phyloP scores from a whole-genome alignment of 1,140 invertebrate genomes.

The Mya arenaria region DNA sequence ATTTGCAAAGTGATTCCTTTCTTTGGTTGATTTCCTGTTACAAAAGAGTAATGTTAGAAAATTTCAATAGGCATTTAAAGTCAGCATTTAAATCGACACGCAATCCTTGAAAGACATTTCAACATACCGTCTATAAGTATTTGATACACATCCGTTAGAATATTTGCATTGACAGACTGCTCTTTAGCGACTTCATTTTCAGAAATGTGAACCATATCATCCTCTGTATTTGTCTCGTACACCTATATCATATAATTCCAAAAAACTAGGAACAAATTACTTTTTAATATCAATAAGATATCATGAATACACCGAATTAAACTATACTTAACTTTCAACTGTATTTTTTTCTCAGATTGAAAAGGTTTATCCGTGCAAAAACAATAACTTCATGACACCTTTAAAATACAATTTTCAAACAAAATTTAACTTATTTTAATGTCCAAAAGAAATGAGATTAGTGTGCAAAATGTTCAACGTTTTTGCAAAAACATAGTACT shows the following conservation, averaged over 20 bases:
- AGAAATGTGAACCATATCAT: no score
- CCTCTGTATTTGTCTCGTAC: conserved; percentile 19
- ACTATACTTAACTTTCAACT: no score
- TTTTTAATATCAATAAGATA: neutral
- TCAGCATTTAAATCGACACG: neutral
- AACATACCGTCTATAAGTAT: conserved; percentile 29
- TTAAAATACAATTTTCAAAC: no score
- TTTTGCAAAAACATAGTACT: no score
- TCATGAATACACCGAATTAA: no score
- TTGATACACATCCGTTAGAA: conserved; percentile 28
- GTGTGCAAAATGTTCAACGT: no score
- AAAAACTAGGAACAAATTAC: neutral
- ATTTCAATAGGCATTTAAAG: neutral
- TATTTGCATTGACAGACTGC: neutral
- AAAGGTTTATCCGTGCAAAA: no score
- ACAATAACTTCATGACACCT: no score
- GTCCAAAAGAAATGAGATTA: no score
- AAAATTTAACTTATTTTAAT: no score
- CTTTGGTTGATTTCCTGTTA: conserved; percentile 35
- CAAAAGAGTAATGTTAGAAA: neutral
- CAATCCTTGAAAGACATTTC: neutral
- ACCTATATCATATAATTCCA: neutral
- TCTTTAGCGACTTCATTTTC: neutral
- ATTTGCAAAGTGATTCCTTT: conserved; percentile 31
- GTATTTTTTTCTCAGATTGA: no score